Conservation (phyloP, 2,797 vertebrate genomes). For the Microctenopoma steveboyesi region DNA sequence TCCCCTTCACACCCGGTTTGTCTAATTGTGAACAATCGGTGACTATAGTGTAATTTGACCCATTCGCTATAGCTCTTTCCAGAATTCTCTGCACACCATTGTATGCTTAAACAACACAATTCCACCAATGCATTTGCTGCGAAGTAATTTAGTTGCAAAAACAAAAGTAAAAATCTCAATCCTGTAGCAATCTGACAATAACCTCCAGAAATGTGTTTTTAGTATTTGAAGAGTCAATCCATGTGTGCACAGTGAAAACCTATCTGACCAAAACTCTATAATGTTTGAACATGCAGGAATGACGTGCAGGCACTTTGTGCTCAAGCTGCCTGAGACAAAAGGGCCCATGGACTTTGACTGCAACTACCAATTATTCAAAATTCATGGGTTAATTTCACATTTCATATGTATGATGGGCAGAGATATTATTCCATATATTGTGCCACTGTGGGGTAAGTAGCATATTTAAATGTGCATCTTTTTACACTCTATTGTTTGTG, state of each 20-base stretch:
- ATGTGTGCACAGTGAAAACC: no score
- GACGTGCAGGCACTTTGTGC: conserved; percentile 30
- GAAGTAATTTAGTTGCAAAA: background rate
- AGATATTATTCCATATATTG: no score
- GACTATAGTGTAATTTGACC: conserved; percentile 18
- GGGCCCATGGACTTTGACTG: background rate
- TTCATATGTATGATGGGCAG: no score
- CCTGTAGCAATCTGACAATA: background rate
- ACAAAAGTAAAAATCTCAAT: background rate
- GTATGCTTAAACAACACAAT: background rate
- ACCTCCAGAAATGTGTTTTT: background rate
- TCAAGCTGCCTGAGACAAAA: conserved; percentile 14
- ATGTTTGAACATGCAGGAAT: conserved; percentile 28
- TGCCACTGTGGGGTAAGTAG: no score
- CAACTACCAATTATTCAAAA: no score
- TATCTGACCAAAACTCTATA: conserved; percentile 11
- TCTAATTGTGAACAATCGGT: conserved; percentile 36
- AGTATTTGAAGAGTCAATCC: no score
- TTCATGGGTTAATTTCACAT: no score
- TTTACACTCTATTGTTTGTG: no score
- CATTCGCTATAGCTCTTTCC: conserved; percentile 2
- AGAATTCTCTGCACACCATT: background rate
- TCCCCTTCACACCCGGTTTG: conserved; percentile 46
- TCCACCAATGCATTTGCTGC: background rate
- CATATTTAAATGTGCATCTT: no score